Evolutionary conservation across 92 coral and sea anemone species (phyloP), one percentile per base, ranked within the genome.

Genomic region (Umimayanthus kanabou): DNA sequence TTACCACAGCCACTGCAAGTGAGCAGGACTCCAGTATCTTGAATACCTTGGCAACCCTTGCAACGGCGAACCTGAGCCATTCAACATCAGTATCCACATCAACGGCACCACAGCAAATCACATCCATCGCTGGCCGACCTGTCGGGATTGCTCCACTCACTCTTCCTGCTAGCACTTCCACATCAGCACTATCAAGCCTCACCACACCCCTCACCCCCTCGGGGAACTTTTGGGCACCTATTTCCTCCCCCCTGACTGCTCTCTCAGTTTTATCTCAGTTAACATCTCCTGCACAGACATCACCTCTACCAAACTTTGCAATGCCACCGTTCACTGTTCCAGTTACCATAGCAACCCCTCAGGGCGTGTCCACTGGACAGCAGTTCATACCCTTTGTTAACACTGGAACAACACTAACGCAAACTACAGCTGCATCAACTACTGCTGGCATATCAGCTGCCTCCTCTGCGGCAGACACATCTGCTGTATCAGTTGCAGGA

Each of bases 131-230:
- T 42, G 95, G 94, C 58, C 89, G 94, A 85, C 77, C 90, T 26
- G 90, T 92, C 2, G 94, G 94, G 47, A 89, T 97, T 72, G 85
- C 99, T 40, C 99, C 99, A 0, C 92, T 97, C 47, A 89, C 98
- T 6, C 94, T 97, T n/a, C 96, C 99, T n/a, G 90, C 97, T 2
- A 94, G 90, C 61, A 94, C 96, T 0, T 92, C 97, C 22, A 87
- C 95, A 22, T 87, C 92, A 26, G 85, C 91, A 30, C 76, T 91
- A 9, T 87, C 93, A 76, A 93, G 89, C 73, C 88, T 97, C 20
- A 95, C 95, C 28, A 97, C 98, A 5, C 99, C 99, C 29, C 91
- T 97, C 3, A 97, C 99, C 37, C 99, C 99, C 6, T 94, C 98
- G 15, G 90, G 89, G 15, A 94, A 89, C 77, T 91, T 94, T 76